Evolutionary conservation across 2,113 vertebrate genomes (phyloP).

Genomic region (Sinocyclocheilus anshuiensis): DNA sequence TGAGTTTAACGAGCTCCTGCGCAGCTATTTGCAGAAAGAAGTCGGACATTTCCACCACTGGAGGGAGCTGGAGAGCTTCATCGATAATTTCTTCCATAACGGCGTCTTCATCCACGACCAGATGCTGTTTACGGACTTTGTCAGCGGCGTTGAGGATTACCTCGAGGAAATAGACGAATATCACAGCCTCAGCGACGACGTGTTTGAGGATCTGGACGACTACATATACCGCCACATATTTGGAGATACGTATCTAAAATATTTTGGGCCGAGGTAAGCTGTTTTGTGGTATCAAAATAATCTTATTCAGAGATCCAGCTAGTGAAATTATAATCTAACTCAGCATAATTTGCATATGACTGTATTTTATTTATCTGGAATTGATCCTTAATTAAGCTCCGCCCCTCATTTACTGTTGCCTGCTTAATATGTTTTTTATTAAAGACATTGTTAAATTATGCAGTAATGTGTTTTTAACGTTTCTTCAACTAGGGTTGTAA

Average conservation of each 20-base stretch:
- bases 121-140: conserved; percentile 95
- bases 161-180: conserved; percentile 87
- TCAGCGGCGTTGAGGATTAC: conserved; percentile 88
- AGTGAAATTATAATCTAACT: no score
- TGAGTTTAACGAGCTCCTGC: conserved; percentile 86
- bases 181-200: conserved; percentile 72
- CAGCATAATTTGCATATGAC: no score
- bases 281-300: not conserved
- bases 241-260: conserved; percentile 78
- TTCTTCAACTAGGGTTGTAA: no score
- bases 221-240: conserved; percentile 91
- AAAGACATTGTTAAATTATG: no score
- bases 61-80: conserved; percentile 88
- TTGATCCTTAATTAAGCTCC: no score
- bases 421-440: no score
- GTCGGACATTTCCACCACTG: conserved; percentile 89
- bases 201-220: conserved; percentile 89
- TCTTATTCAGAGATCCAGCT: no score
- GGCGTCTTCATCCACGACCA: conserved; percentile 92
- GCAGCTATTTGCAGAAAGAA: conserved; percentile 86
- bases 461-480: no score
- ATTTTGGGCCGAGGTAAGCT: conserved; percentile 84
- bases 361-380: no score
- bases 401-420: no score
- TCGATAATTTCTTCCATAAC: conserved; percentile 87